A percentile compares a stretch with the other conserved stretches of the same genome.
Evolutionary conservation across 2,113 vertebrate species (phyloP).

Genomic region (Lamprotornis superbus): DNA sequence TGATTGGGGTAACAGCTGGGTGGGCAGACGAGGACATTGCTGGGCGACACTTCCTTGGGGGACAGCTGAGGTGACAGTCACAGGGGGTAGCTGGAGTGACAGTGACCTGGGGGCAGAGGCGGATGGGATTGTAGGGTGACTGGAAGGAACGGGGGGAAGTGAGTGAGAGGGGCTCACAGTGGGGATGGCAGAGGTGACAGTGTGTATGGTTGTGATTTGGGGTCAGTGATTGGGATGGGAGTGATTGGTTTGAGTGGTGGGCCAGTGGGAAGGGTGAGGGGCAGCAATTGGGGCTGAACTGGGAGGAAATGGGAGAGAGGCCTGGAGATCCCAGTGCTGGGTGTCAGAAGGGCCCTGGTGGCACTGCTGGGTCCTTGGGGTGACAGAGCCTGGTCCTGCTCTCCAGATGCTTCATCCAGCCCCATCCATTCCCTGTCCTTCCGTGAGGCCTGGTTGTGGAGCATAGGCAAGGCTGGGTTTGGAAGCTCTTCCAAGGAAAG

Average conservation of each 20-base stretch:
- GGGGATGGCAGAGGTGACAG: background rate
- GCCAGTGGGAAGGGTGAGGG: background rate
- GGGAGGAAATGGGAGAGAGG: background rate
- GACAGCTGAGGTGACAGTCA: background rate
- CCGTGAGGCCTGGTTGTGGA: accelerated
- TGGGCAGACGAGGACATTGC: background rate
- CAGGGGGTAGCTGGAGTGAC: background rate
- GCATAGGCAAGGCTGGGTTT: background rate
- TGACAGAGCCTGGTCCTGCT: background rate
- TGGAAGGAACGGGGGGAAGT: background rate
- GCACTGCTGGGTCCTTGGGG: background rate
- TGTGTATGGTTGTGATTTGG: background rate
- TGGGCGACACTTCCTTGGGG: background rate
- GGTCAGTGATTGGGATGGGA: too few species aligned
- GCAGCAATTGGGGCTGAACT: background rate
- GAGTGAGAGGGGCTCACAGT: background rate
- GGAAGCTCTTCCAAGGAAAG: background rate
- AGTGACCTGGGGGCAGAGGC: too few species aligned
- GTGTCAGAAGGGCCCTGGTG: accelerated
- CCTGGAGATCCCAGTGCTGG: background rate
- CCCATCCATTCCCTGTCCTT: background rate
- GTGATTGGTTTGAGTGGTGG: background rate
- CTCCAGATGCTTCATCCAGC: too few species aligned
- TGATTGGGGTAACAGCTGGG: background rate
- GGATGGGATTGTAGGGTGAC: background rate